Conservation (phyloP, 2,888 invertebrate species). For the Gasteruption jaculator region DNA sequence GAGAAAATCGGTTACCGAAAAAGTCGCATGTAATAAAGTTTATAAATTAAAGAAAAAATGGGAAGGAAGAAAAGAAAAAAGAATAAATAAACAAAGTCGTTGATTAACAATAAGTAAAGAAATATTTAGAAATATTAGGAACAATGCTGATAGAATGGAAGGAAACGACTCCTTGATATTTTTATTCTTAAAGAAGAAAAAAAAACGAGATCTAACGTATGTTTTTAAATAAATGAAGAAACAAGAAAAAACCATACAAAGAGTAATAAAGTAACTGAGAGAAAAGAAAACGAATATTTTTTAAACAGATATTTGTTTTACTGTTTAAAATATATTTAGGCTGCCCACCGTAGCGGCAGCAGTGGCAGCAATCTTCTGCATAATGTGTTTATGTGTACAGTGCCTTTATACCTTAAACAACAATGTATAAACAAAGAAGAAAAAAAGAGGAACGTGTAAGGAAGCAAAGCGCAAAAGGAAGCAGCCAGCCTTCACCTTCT, state of each 20-base stretch:
- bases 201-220: too few relatives aligned
- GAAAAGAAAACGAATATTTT: constrained; percentile 28
- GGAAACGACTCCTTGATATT: constrained; percentile 36
- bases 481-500: too few relatives aligned
- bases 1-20: too few relatives aligned
- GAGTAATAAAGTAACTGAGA: constrained; percentile 4
- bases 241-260: too few relatives aligned
- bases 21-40: too few relatives aligned
- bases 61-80: constrained; percentile 4
- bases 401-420: constrained; percentile 46
- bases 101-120: constrained; percentile 1
- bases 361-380: constrained; percentile 32
- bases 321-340: constrained; percentile 28
- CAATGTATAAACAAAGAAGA: constrained; percentile 17
- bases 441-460: constrained; percentile 7
- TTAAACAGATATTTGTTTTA: constrained; percentile 26
- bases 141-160: constrained; percentile 36
- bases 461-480: too few relatives aligned
- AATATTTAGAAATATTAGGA: constrained; percentile 24
- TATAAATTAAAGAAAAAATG: constrained; percentile 2
- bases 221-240: constrained; percentile 28
- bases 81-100: constrained; percentile 13
- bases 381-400: constrained; percentile 46
- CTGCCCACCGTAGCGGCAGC: neutral
- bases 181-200: constrained; percentile 28